Evolutionary conservation across 2,888 invertebrate genomes (phyloP).

Genomic region (Leptopilina syphax): DNA sequence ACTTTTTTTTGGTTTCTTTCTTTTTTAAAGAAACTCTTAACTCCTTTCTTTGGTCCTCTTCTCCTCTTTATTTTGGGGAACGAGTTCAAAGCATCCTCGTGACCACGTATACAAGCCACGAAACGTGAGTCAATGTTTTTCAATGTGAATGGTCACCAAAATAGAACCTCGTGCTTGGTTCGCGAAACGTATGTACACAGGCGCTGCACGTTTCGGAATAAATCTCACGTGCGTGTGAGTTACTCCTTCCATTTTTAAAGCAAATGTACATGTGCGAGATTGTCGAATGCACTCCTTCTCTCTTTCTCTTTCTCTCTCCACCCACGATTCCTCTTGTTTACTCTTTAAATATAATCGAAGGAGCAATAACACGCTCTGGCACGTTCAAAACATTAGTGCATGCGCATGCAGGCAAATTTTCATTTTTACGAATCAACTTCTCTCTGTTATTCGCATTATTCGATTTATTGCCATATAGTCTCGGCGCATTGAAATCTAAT

Average conservation of each 20-base stretch:
- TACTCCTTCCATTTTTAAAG: slow-evolving; percentile 39
- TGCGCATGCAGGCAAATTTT: background rate
- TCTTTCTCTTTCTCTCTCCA: background rate
- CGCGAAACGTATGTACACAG: slow-evolving; percentile 33
- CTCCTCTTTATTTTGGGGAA: slow-evolving; percentile 69
- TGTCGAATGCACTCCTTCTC: background rate
- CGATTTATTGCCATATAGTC: too few species aligned
- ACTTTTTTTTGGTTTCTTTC: slow-evolving; percentile 34
- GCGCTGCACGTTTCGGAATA: slow-evolving; percentile 38
- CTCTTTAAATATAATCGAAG: slow-evolving; percentile 35
- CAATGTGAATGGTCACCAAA: slow-evolving; percentile 42
- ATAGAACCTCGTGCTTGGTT: slow-evolving; percentile 34
- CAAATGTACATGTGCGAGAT: slow-evolving; percentile 2
- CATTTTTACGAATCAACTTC: too few species aligned
- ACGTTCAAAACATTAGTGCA: background rate
- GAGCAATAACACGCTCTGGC: slow-evolving; percentile 16
- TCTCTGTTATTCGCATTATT: too few species aligned
- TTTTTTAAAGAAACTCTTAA: background rate
- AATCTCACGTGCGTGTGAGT: slow-evolving; percentile 41
- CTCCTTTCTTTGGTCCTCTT: slow-evolving; percentile 32
- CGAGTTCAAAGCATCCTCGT: slow-evolving; percentile 68
- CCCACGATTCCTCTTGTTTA: slow-evolving; percentile 15
- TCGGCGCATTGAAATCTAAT: too few species aligned
- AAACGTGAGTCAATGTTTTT: slow-evolving; percentile 43
- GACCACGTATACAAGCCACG: slow-evolving; percentile 31